Conservation (phyloP, 2,113 vertebrate genomes). For the Ptyas mucosa region DNA sequence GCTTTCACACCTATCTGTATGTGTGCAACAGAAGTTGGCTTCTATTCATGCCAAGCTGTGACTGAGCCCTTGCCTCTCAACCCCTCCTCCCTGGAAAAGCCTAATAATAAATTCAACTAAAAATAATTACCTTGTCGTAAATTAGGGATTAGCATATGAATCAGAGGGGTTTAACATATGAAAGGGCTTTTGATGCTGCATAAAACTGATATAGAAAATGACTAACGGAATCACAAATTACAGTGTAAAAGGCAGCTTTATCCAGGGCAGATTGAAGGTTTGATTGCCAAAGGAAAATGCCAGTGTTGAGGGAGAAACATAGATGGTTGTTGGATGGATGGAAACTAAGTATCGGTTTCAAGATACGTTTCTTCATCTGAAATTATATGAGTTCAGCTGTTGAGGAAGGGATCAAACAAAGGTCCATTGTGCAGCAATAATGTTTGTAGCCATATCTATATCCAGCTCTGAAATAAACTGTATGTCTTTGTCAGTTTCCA, state of each 20-base stretch:
- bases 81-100: conserved; percentile 7
- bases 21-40: fast-evolving
- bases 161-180: conserved; percentile 66
- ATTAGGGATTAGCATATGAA: conserved; percentile 70
- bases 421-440: neutral
- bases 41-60: neutral
- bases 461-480: neutral
- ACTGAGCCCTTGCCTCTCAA: conserved; percentile 1
- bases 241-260: neutral
- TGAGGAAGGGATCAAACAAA: neutral
- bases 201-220: conserved; percentile 57
- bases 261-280: neutral
- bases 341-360: neutral
- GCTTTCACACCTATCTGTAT: fast-evolving
- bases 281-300: neutral
- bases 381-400: neutral
- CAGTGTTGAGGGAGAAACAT: too few species aligned
- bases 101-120: conserved; percentile 54
- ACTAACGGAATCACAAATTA: conserved; percentile 57
- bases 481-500: neutral
- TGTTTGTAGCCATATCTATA: neutral
- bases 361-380: neutral
- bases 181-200: conserved; percentile 61
- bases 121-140: conserved; percentile 68
- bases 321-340: neutral